Conservation (phyloP, 2,888 invertebrate genomes). For the Tachina lurida region DNA sequence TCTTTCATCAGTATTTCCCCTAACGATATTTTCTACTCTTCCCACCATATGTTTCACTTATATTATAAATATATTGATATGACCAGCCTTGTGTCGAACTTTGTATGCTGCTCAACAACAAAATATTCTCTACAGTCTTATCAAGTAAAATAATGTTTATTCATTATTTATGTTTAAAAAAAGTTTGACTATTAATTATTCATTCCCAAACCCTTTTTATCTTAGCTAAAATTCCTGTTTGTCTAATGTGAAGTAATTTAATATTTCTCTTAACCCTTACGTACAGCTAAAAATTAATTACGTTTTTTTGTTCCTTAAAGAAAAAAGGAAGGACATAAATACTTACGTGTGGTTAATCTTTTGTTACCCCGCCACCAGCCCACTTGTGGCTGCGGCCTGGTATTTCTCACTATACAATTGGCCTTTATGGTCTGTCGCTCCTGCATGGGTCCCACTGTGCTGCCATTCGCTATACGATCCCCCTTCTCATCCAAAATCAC, state of each 20-base stretch:
- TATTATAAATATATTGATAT: no score
- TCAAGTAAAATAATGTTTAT: neutral
- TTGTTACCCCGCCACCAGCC: constrained; percentile 92
- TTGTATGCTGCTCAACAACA: neutral
- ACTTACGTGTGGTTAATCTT: constrained; percentile 84
- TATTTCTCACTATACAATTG: constrained; percentile 86
- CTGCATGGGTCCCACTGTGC: constrained; percentile 82
- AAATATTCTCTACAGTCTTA: neutral
- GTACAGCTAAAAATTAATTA: constrained; percentile 37
- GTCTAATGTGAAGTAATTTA: constrained; percentile 15
- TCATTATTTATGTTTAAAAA: constrained; percentile 46
- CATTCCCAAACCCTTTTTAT: neutral
- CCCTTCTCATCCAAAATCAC: constrained; percentile 87
- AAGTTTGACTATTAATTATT: constrained; percentile 7
- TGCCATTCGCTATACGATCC: constrained; percentile 85
- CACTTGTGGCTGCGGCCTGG: constrained; percentile 92
- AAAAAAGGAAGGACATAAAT: constrained; percentile 1
- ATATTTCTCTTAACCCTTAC: constrained; percentile 18
- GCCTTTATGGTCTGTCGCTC: constrained; percentile 81
- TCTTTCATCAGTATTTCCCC: no score
- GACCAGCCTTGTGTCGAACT: neutral
- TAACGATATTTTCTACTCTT: no score
- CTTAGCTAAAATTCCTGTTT: constrained; percentile 51
- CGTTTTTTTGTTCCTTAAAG: neutral
- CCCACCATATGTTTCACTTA: no score